phyloP scores from a whole-genome alignment of 2,888 invertebrate genomes.

The Chrysodeixis includens region DNA sequence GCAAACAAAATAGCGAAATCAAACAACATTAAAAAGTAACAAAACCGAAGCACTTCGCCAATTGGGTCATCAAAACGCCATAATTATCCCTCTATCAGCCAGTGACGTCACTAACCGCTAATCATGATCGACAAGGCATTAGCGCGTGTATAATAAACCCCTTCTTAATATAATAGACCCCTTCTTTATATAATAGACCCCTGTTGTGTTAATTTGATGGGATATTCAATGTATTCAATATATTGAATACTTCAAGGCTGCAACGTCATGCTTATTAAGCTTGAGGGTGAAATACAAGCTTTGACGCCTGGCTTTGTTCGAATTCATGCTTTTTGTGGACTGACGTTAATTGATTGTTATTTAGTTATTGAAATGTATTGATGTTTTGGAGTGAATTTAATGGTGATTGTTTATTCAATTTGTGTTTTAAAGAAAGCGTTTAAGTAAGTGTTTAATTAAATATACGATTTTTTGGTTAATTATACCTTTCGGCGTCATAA shows the following conservation, averaged over 20 bases:
- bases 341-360: no score
- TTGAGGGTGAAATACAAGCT: neutral
- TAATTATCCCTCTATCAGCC: conserved; percentile 11
- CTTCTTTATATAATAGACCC: conserved; percentile 29
- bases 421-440: no score
- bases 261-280: conserved; percentile 5
- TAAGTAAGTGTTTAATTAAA: no score
- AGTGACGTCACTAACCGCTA: conserved; percentile 43
- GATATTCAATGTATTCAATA: no score
- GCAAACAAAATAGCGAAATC: conserved; percentile 2
- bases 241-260: neutral
- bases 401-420: no score
- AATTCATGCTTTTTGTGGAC: neutral
- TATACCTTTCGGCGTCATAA: no score
- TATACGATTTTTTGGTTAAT: no score
- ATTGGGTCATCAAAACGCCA: conserved; percentile 16
- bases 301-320: neutral
- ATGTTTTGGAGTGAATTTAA: no score
- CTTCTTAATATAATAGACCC: conserved; percentile 31
- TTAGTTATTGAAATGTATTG: no score
- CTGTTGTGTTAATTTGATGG: conserved; percentile 38
- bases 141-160: conserved; percentile 21
- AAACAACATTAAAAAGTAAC: conserved; percentile 1
- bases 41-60: neutral
- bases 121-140: conserved; percentile 51